Percentiles rank a stretch among this genome's conserved stretches.
phyloP scores from a whole-genome alignment of 2,888 invertebrate species.

The Eretmocerus hayati region DNA sequence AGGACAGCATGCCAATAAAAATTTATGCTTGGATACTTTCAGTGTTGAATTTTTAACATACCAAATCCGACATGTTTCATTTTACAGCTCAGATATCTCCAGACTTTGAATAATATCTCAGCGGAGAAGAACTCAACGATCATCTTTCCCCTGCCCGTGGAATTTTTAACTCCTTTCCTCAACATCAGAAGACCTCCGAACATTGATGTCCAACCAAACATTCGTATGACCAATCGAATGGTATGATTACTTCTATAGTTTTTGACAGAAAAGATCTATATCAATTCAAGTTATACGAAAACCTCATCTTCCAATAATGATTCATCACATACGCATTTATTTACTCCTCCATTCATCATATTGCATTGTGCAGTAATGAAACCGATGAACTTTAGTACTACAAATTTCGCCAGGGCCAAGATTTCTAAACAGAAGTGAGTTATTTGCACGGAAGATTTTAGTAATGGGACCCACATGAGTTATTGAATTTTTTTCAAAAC shows the following conservation, averaged over 20 bases:
- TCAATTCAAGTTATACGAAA: too few relatives aligned
- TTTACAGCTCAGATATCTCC: constrained; percentile 70
- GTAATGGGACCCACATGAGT: too few relatives aligned
- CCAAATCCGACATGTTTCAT: background rate
- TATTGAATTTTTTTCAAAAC: too few relatives aligned
- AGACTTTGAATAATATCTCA: constrained; percentile 85
- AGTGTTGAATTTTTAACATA: background rate
- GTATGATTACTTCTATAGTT: background rate
- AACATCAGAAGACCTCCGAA: constrained; percentile 6
- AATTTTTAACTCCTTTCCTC: constrained; percentile 58
- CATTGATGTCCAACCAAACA: background rate
- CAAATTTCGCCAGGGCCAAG: too few relatives aligned
- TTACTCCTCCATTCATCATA: too few relatives aligned
- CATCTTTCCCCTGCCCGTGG: constrained; percentile 87
- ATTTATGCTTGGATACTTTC: background rate
- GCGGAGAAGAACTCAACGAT: constrained; percentile 94
- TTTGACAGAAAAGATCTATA: too few relatives aligned
- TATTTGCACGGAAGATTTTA: too few relatives aligned
- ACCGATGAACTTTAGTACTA: too few relatives aligned
- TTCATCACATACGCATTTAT: too few relatives aligned
- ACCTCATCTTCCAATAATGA: too few relatives aligned
- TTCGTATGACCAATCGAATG: background rate
- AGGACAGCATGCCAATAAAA: background rate
- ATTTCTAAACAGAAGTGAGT: too few relatives aligned
- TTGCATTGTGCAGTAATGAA: too few relatives aligned